Percentiles rank a stretch among this genome's conserved stretches.
These are phyloP conservation scores for Unio delphinus DNA, from an alignment of 2,888 invertebrate species.

Conservation along the genomic window DNA sequence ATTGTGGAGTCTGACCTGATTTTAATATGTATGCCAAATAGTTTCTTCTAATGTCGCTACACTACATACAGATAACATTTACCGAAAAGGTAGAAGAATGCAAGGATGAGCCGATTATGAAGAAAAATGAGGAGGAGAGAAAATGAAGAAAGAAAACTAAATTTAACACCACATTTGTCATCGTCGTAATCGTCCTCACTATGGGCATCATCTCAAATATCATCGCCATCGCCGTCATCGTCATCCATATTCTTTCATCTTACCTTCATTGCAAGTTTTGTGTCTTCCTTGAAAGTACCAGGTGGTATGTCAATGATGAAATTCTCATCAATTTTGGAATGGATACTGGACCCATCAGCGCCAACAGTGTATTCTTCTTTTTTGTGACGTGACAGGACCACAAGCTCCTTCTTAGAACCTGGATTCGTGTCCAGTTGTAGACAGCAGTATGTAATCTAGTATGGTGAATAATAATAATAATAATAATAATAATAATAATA, in stretches of 20 bases:
- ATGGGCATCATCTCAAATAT: too few species aligned
- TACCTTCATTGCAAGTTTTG: slow-evolving; percentile 20
- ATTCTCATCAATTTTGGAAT: slow-evolving; percentile 21
- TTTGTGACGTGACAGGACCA: slow-evolving; percentile 15
- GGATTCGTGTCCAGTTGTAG: slow-evolving; percentile 19
- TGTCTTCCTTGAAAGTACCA: slow-evolving; percentile 20
- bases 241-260: neutral
- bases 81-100: too few species aligned
- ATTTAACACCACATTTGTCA: too few species aligned
- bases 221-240: neutral
- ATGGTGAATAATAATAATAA: neutral
- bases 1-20: too few species aligned
- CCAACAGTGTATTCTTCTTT: slow-evolving; percentile 16
- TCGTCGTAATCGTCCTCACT: too few species aligned
- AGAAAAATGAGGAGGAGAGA: too few species aligned
- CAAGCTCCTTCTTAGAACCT: slow-evolving; percentile 18
- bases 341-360: slow-evolving; percentile 9
- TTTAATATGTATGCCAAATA: too few species aligned
- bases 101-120: too few species aligned
- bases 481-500: too few species aligned
- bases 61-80: too few species aligned
- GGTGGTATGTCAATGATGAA: slow-evolving; percentile 21
- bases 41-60: too few species aligned
- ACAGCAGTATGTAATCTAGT: slow-evolving; percentile 18
- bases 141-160: too few species aligned